Percentiles rank a stretch among this genome's conserved stretches.
Evolutionary conservation across 2,888 invertebrate genomes (phyloP).

Genomic region (Platerodrilus igneus): DNA sequence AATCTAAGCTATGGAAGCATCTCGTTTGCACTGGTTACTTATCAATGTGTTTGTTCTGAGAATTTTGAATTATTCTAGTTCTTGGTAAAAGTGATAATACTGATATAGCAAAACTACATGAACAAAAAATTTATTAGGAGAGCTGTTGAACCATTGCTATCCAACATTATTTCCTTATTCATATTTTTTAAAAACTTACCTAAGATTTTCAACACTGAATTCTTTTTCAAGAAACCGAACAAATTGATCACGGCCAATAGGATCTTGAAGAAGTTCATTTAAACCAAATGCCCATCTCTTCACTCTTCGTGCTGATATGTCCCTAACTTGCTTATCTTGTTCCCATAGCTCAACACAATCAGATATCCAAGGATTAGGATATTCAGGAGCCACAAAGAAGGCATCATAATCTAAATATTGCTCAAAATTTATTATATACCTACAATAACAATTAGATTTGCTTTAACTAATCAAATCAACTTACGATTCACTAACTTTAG

Average conservation of each 20-base stretch:
- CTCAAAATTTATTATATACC: constrained; percentile 86
- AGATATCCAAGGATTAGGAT: constrained; percentile 94
- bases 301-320: constrained; percentile 87
- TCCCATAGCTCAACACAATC: constrained; percentile 98
- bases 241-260: constrained; percentile 95
- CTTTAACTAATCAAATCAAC: constrained; percentile 39
- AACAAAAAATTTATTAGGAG: background rate
- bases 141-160: constrained; percentile 1
- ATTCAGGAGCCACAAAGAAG: constrained; percentile 87
- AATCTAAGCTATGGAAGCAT: too few species aligned
- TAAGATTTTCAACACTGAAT: constrained; percentile 97
- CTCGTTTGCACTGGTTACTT: too few species aligned
- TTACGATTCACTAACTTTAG: constrained; percentile 92
- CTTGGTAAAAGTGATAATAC: too few species aligned
- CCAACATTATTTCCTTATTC: too few species aligned
- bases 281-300: constrained; percentile 97
- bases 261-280: constrained; percentile 89
- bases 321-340: constrained; percentile 87
- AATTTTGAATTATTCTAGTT: background rate
- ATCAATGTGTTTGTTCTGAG: too few species aligned
- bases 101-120: too few species aligned
- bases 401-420: constrained; percentile 97
- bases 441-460: constrained; percentile 44
- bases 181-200: constrained; percentile 66
- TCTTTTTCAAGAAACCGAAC: constrained; percentile 94